Evolutionary conservation across 2,888 invertebrate genomes (phyloP).

Genomic region (Nowickia ferox): DNA sequence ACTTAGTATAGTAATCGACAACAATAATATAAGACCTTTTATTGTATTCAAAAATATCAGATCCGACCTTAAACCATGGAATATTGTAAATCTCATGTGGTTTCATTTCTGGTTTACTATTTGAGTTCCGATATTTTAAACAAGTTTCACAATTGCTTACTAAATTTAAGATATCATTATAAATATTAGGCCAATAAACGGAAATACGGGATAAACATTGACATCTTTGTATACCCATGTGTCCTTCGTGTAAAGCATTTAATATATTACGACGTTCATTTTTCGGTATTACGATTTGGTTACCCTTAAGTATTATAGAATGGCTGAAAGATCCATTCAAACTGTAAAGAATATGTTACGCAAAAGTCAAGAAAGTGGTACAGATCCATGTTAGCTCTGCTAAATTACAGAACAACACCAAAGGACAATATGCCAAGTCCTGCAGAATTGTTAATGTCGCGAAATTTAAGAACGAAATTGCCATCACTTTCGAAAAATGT

Average conservation of each 20-base stretch:
- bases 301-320: background rate
- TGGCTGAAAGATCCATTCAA: background rate
- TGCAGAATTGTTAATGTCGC: background rate
- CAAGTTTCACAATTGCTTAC: too few relatives aligned
- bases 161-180: too few relatives aligned
- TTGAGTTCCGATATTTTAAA: too few relatives aligned
- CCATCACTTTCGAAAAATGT: background rate
- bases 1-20: background rate
- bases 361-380: conserved; percentile 5
- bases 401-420: background rate
- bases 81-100: too few relatives aligned
- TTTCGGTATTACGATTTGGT: too few relatives aligned
- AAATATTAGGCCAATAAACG: too few relatives aligned
- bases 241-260: too few relatives aligned
- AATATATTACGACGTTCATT: too few relatives aligned
- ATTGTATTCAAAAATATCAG: conserved; percentile 5
- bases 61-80: background rate
- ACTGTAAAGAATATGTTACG: conserved; percentile 1
- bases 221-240: too few relatives aligned
- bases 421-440: conserved; percentile 21
- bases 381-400: background rate
- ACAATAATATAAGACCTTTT: background rate
- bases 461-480: conserved; percentile 16
- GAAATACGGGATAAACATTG: too few relatives aligned
- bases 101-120: too few relatives aligned